These are phyloP conservation scores for Camponotus fellah DNA, from an alignment of 2,888 invertebrate species.

Conservation along the genomic window DNA sequence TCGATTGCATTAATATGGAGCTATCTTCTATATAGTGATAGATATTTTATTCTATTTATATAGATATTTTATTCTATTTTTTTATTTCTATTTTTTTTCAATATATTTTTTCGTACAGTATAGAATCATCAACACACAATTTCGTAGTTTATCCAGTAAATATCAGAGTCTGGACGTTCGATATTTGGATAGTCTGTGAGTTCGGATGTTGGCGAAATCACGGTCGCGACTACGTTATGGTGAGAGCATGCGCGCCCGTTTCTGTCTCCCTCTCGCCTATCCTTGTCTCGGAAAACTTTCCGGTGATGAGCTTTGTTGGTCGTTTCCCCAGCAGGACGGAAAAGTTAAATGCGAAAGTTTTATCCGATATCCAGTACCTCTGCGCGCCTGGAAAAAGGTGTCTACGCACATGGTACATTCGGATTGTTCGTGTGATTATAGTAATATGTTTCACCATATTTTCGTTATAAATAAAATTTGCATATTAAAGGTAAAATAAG, in stretches of 20 bases:
- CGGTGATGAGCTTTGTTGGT: conserved; percentile 85
- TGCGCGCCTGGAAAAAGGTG: conserved; percentile 77
- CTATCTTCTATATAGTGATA: neutral
- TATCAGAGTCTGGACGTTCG: conserved; percentile 16
- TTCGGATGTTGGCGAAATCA: conserved; percentile 44
- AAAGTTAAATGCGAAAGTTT: conserved; percentile 85
- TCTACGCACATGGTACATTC: conserved; percentile 70
- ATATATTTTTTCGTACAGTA: neutral
- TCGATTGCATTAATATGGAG: neutral
- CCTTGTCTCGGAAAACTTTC: conserved; percentile 85
- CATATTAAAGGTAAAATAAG: neutral
- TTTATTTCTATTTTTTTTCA: no score
- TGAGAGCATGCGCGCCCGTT: conserved; percentile 56
- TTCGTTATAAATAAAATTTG: conserved; percentile 32
- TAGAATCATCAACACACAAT: conserved; percentile 22
- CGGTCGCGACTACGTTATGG: conserved; percentile 15
- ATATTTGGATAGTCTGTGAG: conserved; percentile 46
- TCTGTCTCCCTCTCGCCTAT: conserved; percentile 66
- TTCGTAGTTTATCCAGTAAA: conserved; percentile 47
- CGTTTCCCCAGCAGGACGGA: conserved; percentile 83
- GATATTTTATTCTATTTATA: neutral
- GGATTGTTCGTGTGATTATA: conserved; percentile 54
- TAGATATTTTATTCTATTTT: neutral
- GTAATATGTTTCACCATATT: conserved; percentile 18
- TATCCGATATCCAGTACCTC: conserved; percentile 82